Conservation (phyloP, 2,113 vertebrate species). For the Loxodonta africana region DNA sequence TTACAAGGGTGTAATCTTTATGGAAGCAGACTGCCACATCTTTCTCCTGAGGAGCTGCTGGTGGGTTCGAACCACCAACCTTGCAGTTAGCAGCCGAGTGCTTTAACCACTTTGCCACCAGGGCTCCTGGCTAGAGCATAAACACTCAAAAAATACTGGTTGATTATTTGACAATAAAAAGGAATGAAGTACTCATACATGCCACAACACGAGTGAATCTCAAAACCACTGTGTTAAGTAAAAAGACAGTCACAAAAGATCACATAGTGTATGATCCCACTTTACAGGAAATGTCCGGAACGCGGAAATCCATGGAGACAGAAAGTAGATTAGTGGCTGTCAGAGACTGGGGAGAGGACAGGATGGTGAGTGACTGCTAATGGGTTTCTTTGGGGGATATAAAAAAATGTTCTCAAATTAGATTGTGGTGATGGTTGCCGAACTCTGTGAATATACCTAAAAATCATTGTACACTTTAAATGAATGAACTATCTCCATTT, state of each 20-base stretch:
- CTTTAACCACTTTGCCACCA: not conserved
- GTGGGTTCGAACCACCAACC: not conserved
- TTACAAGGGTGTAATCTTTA: not conserved
- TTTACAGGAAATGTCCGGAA: not conserved
- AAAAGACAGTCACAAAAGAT: not conserved
- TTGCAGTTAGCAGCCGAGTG: not conserved
- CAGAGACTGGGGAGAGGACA: not conserved
- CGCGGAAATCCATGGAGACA: not conserved
- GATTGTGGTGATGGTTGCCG: not conserved
- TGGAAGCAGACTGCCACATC: not conserved
- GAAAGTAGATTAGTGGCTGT: not conserved
- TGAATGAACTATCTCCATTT: not conserved
- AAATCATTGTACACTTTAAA: not conserved
- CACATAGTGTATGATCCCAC: not conserved
- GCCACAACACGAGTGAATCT: not conserved
- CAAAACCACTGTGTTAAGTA: not conserved
- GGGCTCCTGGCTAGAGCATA: not conserved
- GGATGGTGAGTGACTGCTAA: not conserved
- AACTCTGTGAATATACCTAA: not conserved
- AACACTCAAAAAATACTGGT: not conserved
- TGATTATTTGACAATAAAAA: not conserved
- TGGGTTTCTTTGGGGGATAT: not conserved
- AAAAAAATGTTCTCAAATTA: constrained; percentile 33
- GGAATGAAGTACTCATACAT: not conserved
- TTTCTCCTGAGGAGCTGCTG: not conserved